Base-by-base conservation (phyloP, 1,140 invertebrate genomes). In the Neodiprion lecontei region DNA sequence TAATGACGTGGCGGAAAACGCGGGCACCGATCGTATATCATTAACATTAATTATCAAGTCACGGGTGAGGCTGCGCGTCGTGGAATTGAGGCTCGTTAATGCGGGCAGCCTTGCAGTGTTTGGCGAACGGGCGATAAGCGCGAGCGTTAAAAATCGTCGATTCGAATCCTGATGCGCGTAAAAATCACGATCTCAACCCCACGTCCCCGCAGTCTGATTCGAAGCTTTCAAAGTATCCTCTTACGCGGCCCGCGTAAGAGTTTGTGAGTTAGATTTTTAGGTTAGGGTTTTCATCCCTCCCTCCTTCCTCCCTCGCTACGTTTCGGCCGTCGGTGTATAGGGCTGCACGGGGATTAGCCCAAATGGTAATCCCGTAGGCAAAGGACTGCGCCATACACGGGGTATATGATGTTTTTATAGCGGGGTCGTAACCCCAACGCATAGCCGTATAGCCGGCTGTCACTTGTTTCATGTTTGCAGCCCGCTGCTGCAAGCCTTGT, bases 331-430 rank as follows among this genome's bases (percentile, higher is more conserved):
- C 12, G 10, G 47, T 65, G 23, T 48, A 70, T 74, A 40, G 67
- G 65, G 76, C 73, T 69, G 74, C 75, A 74, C 72, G 76, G 76
- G 83, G 84, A 86, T 88, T 87, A 85, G 81, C 79, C 77, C 77
- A 84, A 86, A 84, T 82, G 81, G 82, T 88, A 88, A 88, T 88
- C 87, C 86, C 76, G 76, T 87, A 86, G 84, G 85, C 85, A 87
- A 88, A 87, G 83, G 79, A 78, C 73, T 9, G 66, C 77, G 78
- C 76, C 79, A 17, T 81, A 78, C 79, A 79, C 78, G 78, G 77
- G 83, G 79, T 76, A 79, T 80, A 48, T 61, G 70, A 76, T 87
- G 86, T 87, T 87, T 87, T 87, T 87, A 85, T 84, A 87, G 79
- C 80, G 78, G 81, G 84, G 82, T 61, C 80, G 80, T 81, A 80